phyloP scores from a whole-genome alignment of 2,797 vertebrate genomes.

The Pagetopsis macropterus region DNA sequence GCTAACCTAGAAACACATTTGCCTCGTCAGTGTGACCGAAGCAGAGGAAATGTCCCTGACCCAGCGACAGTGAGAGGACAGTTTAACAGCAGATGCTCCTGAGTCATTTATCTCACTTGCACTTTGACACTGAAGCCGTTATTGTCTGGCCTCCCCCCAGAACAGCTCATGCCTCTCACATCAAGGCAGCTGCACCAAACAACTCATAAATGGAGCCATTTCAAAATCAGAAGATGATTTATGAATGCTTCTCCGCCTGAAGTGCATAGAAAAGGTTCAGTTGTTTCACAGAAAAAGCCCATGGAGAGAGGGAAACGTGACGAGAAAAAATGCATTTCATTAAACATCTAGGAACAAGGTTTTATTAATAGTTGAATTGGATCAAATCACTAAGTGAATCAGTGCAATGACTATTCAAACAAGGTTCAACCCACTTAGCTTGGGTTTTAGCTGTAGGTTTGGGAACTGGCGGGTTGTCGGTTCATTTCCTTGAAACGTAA shows the following conservation, averaged over 20 bases:
- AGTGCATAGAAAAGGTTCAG: constrained; percentile 28
- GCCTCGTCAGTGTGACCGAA: constrained; percentile 39
- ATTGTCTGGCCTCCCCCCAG: constrained; percentile 74
- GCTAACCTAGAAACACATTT: constrained; percentile 24
- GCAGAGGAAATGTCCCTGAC: constrained; percentile 59
- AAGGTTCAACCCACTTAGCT: neutral
- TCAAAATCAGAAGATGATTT: constrained; percentile 62
- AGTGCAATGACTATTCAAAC: neutral
- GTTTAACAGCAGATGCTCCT: constrained; percentile 71
- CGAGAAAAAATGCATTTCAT: neutral
- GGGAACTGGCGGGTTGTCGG: too few relatives aligned
- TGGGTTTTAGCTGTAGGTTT: too few relatives aligned
- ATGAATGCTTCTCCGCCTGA: constrained; percentile 56
- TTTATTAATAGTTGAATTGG: constrained; percentile 6
- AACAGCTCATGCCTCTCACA: constrained; percentile 65
- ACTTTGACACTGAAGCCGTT: constrained; percentile 73
- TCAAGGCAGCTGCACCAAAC: constrained; percentile 60
- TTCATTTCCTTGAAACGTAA: too few relatives aligned
- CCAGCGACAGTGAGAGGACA: constrained; percentile 53
- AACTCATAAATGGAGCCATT: constrained; percentile 66
- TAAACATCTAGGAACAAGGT: neutral
- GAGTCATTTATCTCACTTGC: constrained; percentile 80
- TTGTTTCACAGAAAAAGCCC: constrained; percentile 2
- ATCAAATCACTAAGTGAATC: neutral
- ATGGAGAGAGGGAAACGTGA: neutral